Percentiles rank a stretch among this genome's conserved stretches.
Evolutionary conservation across 2,797 vertebrate genomes (phyloP).

Genomic region (Enteromius trimaculatus): DNA sequence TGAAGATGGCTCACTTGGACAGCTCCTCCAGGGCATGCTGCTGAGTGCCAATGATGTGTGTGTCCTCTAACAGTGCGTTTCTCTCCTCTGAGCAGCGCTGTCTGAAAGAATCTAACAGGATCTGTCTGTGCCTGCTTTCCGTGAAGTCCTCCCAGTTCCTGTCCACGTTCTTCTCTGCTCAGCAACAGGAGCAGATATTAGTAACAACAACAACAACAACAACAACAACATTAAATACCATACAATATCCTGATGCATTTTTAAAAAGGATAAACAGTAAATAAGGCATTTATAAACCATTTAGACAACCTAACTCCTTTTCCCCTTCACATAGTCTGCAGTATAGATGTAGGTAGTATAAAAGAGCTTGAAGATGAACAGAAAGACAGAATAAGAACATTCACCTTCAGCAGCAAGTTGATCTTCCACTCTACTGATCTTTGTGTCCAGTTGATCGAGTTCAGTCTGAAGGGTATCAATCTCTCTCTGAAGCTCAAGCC

Average conservation of each 20-base stretch:
- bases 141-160: slow-evolving; percentile 67
- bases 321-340: not conserved
- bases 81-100: slow-evolving; percentile 63
- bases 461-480: slow-evolving; percentile 76
- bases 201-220: not conserved
- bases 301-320: not conserved
- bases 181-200: slow-evolving; percentile 13
- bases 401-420: slow-evolving; percentile 76
- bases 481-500: slow-evolving; percentile 73
- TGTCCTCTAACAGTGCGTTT: slow-evolving; percentile 64
- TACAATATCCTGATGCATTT: not conserved
- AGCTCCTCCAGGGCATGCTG: slow-evolving; percentile 70
- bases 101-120: slow-evolving; percentile 75
- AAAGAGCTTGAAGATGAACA: not conserved
- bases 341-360: not conserved
- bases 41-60: slow-evolving; percentile 64
- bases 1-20: slow-evolving; percentile 65
- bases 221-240: not conserved
- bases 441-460: slow-evolving; percentile 77
- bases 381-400: slow-evolving; percentile 1
- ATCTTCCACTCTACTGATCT: slow-evolving; percentile 75
- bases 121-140: slow-evolving; percentile 68
- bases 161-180: slow-evolving; percentile 70
- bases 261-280: not conserved
- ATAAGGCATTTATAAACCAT: not conserved